Evolutionary conservation across 2,888 invertebrate genomes (phyloP).

Genomic region (Sarcophaga caerulescens): DNA sequence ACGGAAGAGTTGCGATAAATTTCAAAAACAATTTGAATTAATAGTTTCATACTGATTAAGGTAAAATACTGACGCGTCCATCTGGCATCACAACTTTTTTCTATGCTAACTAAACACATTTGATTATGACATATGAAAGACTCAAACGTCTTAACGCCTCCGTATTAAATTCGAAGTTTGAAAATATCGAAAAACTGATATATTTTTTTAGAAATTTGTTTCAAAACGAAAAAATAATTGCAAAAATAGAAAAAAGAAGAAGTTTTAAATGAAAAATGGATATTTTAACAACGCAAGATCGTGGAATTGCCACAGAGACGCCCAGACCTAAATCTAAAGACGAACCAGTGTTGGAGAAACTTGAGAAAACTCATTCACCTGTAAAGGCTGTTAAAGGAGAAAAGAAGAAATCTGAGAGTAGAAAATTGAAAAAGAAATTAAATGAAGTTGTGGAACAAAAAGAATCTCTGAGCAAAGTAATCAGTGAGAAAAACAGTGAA

Average conservation of each 20-base stretch:
- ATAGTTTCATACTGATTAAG: too few species aligned
- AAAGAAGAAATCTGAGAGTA: conserved; percentile 69
- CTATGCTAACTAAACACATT: conserved; percentile 4
- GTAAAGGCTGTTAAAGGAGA: conserved; percentile 53
- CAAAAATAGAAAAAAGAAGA: conserved; percentile 3
- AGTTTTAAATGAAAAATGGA: conserved; percentile 71
- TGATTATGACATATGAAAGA: background rate
- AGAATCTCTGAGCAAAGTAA: conserved; percentile 73
- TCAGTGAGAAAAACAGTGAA: conserved; percentile 76
- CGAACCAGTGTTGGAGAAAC: conserved; percentile 12
- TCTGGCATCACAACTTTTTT: background rate
- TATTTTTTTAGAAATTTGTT: conserved; percentile 28
- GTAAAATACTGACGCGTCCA: background rate
- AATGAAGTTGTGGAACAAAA: conserved; percentile 74
- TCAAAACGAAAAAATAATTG: conserved; percentile 15
- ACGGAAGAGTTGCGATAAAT: too few species aligned
- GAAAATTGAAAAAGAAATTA: conserved; percentile 75
- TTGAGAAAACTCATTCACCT: conserved; percentile 58
- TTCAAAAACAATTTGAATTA: too few species aligned
- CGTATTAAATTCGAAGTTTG: conserved; percentile 40
- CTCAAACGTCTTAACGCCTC: background rate
- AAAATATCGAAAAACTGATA: conserved; percentile 15
- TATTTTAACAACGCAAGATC: conserved; percentile 68
- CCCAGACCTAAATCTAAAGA: conserved; percentile 37
- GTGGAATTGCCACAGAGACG: conserved; percentile 64